Conservation (phyloP, 1,140 invertebrate species). For the Formica selysi region DNA sequence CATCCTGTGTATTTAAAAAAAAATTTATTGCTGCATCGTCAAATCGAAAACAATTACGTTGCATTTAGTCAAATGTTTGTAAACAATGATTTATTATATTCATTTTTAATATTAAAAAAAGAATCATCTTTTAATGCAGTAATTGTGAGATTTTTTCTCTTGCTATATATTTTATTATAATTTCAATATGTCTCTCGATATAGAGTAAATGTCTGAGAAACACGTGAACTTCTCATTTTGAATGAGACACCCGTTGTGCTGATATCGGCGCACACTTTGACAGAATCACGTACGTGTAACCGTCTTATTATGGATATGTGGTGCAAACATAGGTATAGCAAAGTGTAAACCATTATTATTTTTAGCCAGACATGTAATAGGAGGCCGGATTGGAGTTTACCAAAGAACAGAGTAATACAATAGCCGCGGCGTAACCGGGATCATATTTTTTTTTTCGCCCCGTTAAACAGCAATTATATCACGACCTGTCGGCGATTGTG, state of each 20-base stretch:
- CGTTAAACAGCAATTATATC: constrained; percentile 64
- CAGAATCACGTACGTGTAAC: constrained; percentile 55
- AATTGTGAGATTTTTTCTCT: not conserved
- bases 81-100: not conserved
- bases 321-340: constrained; percentile 80
- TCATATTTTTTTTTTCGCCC: constrained; percentile 42
- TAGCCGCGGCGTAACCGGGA: constrained; percentile 37
- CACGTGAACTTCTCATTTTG: not conserved
- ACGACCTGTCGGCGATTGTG: constrained; percentile 9
- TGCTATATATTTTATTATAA: not conserved
- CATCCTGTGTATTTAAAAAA: not conserved
- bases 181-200: not conserved
- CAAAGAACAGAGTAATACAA: constrained; percentile 69
- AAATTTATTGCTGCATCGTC: not conserved
- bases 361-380: constrained; percentile 78
- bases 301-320: constrained; percentile 75
- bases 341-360: constrained; percentile 83
- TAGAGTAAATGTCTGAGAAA: constrained; percentile 4
- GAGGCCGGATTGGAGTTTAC: constrained; percentile 66
- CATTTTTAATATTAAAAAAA: not conserved
- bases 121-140: not conserved
- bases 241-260: constrained; percentile 69
- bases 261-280: constrained; percentile 57
- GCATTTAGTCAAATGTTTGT: not conserved
- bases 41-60: not conserved